Percentiles rank a stretch among this genome's conserved stretches.
These are phyloP conservation scores for Mus pahari DNA, from an alignment of 2,113 vertebrate species.

Conservation along the genomic window DNA sequence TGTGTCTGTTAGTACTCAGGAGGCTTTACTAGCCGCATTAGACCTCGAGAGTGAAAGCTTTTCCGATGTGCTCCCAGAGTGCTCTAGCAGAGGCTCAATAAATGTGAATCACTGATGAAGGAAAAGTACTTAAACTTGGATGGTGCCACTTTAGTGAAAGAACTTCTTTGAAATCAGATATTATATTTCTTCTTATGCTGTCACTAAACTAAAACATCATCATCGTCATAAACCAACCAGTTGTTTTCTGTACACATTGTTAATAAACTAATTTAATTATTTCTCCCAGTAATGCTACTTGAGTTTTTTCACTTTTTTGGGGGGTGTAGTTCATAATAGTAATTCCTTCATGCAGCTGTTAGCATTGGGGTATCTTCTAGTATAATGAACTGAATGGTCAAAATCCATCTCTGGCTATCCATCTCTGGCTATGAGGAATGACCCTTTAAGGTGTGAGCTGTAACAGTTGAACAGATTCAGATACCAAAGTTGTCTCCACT, in stretches of 20 bases:
- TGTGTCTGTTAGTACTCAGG: conserved; percentile 10
- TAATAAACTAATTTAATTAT: conserved; percentile 44
- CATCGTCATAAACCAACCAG: background rate
- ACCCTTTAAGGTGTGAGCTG: background rate
- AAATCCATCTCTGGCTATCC: conserved; percentile 2
- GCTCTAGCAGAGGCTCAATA: conserved; percentile 37
- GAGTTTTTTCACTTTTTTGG: background rate
- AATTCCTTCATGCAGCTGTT: background rate
- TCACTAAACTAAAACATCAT: conserved; percentile 29
- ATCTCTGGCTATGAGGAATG: conserved; percentile 22
- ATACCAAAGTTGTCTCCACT: background rate
- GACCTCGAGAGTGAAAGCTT: conserved; percentile 52
- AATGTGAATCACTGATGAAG: conserved; percentile 65
- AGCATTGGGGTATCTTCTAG: background rate
- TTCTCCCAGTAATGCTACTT: background rate
- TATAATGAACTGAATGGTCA: background rate
- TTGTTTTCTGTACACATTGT: conserved; percentile 13
- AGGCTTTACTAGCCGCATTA: conserved; percentile 36
- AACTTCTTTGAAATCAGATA: conserved; percentile 48
- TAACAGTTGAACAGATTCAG: background rate
- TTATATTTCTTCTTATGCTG: conserved; percentile 41
- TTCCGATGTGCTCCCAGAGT: background rate
- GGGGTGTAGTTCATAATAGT: background rate
- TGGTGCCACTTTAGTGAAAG: conserved; percentile 58
- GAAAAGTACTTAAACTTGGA: conserved; percentile 59